phyloP scores from a whole-genome alignment of 2,888 invertebrate genomes.

The Leptopilina drosophilae region DNA sequence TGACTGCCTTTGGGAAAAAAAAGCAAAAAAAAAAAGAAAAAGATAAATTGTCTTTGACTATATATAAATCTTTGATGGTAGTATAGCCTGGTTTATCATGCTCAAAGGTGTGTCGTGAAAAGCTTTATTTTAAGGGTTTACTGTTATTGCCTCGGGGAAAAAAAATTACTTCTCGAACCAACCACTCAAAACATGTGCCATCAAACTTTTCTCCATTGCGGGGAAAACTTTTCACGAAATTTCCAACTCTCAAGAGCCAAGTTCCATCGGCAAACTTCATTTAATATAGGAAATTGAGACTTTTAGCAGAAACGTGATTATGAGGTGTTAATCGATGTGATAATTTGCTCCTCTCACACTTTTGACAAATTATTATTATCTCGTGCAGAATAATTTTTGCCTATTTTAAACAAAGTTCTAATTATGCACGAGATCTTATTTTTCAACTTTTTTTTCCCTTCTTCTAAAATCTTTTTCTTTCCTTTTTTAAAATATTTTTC shows the following conservation, averaged over 20 bases:
- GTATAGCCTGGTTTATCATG: slow-evolving; percentile 27
- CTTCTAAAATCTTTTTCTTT: too few species aligned
- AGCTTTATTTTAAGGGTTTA: slow-evolving; percentile 34
- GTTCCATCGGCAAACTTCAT: not conserved
- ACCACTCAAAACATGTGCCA: slow-evolving; percentile 30
- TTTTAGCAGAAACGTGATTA: not conserved
- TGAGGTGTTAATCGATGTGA: not conserved
- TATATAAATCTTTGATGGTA: not conserved
- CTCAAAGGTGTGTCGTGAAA: slow-evolving; percentile 21
- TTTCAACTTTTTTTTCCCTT: too few species aligned
- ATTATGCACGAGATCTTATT: too few species aligned
- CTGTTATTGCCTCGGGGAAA: slow-evolving; percentile 25
- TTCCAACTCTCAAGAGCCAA: slow-evolving; percentile 17
- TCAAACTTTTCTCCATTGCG: not conserved
- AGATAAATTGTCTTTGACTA: slow-evolving; percentile 30
- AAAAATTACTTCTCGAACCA: slow-evolving; percentile 14
- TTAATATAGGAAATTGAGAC: not conserved
- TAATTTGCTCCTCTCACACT: not conserved
- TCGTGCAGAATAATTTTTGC: not conserved
- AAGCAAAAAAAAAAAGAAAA: not conserved
- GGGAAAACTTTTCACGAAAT: slow-evolving; percentile 1
- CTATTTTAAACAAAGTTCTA: not conserved
- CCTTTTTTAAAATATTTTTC: too few species aligned
- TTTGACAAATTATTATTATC: slow-evolving; percentile 8
- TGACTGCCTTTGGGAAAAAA: slow-evolving; percentile 21